These are phyloP conservation scores for Thymelicus sylvestris DNA, from an alignment of 2,888 invertebrate genomes.

Conservation along the genomic window DNA sequence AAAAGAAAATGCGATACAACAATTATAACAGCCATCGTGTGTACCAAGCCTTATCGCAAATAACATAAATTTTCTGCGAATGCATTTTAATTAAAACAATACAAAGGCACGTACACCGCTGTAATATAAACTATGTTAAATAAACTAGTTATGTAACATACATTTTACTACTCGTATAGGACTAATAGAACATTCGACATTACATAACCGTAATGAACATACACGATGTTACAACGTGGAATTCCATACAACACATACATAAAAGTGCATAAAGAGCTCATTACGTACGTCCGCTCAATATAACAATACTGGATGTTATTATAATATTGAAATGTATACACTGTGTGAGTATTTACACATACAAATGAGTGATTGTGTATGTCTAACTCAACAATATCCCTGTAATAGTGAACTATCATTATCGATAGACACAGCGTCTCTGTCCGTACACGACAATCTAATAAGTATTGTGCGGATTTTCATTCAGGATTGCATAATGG, in stretches of 20 bases:
- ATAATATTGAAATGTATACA: too few relatives aligned
- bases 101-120: neutral
- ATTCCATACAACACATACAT: neutral
- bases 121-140: neutral
- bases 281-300: neutral
- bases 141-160: neutral
- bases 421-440: too few relatives aligned
- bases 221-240: neutral
- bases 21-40: too few relatives aligned
- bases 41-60: neutral
- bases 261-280: neutral
- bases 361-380: too few relatives aligned
- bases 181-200: neutral
- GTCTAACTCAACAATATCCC: too few relatives aligned
- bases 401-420: too few relatives aligned
- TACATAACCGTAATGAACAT: neutral
- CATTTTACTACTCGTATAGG: neutral
- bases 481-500: too few relatives aligned
- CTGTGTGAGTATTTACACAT: too few relatives aligned
- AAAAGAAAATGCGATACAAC: too few relatives aligned
- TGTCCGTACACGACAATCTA: too few relatives aligned
- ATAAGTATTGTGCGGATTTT: too few relatives aligned
- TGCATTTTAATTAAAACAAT: conserved; percentile 14
- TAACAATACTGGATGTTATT: too few relatives aligned
- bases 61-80: neutral